phyloP scores from a whole-genome alignment of 2,888 invertebrate species.

The Cataglyphis cursor region DNA sequence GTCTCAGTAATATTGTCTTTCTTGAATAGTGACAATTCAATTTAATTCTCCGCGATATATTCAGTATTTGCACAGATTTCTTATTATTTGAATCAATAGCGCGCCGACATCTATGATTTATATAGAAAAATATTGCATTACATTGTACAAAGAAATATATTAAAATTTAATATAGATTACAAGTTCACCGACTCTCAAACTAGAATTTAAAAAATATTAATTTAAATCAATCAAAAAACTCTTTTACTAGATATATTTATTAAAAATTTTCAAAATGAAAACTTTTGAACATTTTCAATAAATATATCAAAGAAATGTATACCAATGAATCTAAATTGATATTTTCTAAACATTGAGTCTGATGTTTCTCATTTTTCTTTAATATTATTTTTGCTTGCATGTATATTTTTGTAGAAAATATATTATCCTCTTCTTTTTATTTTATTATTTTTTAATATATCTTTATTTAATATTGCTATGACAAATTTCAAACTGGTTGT shows the following conservation, averaged over 20 bases:
- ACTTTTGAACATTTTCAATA: slow-evolving; percentile 20
- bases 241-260: background rate
- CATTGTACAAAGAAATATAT: slow-evolving; percentile 16
- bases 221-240: background rate
- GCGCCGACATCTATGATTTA: background rate
- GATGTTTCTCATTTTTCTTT: slow-evolving; percentile 46
- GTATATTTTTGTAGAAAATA: slow-evolving; percentile 74
- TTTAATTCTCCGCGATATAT: slow-evolving; percentile 52
- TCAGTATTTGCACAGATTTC: slow-evolving; percentile 21
- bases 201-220: slow-evolving; percentile 11
- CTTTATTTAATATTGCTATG: slow-evolving; percentile 44
- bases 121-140: slow-evolving; percentile 4
- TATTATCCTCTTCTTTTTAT: slow-evolving; percentile 38
- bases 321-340: slow-evolving; percentile 16
- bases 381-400: slow-evolving; percentile 73
- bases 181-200: background rate
- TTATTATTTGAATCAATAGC: slow-evolving; percentile 18
- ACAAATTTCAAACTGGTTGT: slow-evolving; percentile 67
- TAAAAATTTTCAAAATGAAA: background rate
- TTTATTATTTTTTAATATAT: slow-evolving; percentile 20
- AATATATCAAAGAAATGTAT: slow-evolving; percentile 34
- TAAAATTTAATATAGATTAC: slow-evolving; percentile 7
- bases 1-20: slow-evolving; percentile 65
- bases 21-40: slow-evolving; percentile 82
- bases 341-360: slow-evolving; percentile 10